Base-by-base conservation (phyloP, 1,140 invertebrate genomes). In the Pararge aegeria region DNA sequence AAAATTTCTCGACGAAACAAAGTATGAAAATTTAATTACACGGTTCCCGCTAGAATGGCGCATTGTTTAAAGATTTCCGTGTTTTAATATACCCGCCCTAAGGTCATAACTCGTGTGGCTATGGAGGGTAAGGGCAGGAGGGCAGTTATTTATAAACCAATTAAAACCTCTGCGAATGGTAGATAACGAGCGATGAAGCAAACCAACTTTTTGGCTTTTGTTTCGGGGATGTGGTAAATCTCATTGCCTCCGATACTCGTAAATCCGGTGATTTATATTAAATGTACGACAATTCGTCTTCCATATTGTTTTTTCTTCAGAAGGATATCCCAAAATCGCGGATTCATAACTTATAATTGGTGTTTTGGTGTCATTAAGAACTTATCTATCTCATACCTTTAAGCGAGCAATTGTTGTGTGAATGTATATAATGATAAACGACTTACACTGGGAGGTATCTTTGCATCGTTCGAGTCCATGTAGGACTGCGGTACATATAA, bases 141-240 rank as follows among this genome's bases (percentile, higher is more conserved):
- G 64, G 59, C 64, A 73, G 75, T 83, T 85, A 83, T 85, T 85
- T 83, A 85, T 85, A 85, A 83, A 80, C 71, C 82, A 85, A 85
- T 85, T 85, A 80, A 80, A 85, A 80, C 71, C 73, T 70, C 67
- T 78, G 75, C 54, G 58, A 69, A 64, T 57, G 69, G 55, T 20
- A 64, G 70, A 75, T 73, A 72, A 70, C 68, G 61, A 66, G 62
- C 59, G 50, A 59, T 64, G 40, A 59, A 51, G 59, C 53, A 29
- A 62, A 55, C 49, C 53, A 62, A 61, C 59, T 58, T 63, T 63
- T 63, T 42, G 62, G 48, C 53, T 62, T 62, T 60, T 59, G 54
- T 63, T 62, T 53, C 57, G 4, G 18, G 15, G 21, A 27, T 60
- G 30, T 48, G 37, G 37, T 60, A 40, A 34, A 56, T 56, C 55